Evolutionary conservation across 35 echinoderm and acorn worm species (phyloP).

Genomic region (Lytechinus pictus): DNA sequence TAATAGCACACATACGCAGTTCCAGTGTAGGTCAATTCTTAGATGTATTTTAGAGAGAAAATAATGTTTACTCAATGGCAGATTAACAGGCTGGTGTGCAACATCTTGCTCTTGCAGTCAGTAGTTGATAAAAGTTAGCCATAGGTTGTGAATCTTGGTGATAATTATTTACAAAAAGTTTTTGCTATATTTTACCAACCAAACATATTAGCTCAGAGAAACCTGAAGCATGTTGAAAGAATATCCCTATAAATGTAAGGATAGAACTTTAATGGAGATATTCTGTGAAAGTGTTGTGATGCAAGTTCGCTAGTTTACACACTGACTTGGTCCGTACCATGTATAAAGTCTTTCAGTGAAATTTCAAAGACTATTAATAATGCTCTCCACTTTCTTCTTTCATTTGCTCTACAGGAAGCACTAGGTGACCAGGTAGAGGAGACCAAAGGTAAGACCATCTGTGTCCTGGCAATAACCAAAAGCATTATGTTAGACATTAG

Average conservation of each 20-base stretch:
- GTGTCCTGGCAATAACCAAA: not conserved
- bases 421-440: not conserved
- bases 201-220: not conserved
- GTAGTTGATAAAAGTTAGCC: not conserved
- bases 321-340: no score
- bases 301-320: no score
- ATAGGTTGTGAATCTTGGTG: not conserved
- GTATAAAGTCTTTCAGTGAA: no score
- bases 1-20: no score
- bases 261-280: no score
- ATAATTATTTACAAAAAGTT: not conserved
- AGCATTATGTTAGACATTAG: not conserved
- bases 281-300: no score
- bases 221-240: no score
- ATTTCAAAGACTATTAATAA: not conserved
- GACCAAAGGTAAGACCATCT: conserved; percentile 23
- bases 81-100: not conserved
- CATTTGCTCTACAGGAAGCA: conserved; percentile 26
- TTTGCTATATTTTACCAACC: not conserved
- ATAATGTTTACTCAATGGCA: not conserved
- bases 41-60: no score
- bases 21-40: no score
- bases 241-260: no score
- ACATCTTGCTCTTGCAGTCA: not conserved
- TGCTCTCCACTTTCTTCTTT: not conserved